Evolutionary conservation across 1,140 invertebrate species (phyloP), one percentile per base, ranked within the genome.

Genomic region (Mizuhopecten yessoensis): DNA sequence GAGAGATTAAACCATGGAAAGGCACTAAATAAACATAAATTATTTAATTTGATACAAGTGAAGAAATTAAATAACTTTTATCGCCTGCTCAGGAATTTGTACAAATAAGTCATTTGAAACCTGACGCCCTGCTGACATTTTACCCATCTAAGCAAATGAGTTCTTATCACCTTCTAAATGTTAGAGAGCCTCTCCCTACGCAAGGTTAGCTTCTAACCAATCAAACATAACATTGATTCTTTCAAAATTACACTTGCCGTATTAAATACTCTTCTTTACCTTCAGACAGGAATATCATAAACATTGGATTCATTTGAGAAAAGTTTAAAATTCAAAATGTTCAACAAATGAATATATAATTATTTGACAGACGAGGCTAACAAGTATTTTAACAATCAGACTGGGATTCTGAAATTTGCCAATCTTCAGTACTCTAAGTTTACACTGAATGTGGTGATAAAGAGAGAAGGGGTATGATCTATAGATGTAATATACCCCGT

Each of bases 101-200:
- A 75, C 57, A 75, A 75, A 75, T 75, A 75, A 75, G 57, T 75
- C 57, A 75, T 23, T 75, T 7, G 57, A 75, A 75, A 75, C 17
- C 57, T 29, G 11, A 75, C 57, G n/a, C 57, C 57, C 23, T 29
- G n/a, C 57, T 75, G 57, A 75, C 57, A 75, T 75, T 75, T 75
- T 75, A 75, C 57, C 57, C 57, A 75, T 75, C 57, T 75, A 75
- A 75, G 57, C 57, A 75, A 75, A 75, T 75, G 57, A 75, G 57
- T 75, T 29, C 57, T 75, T 75, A 75, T 75, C 57, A 75, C 57
- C 57, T 75, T 75, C 57, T 29, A 75, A 75, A 75, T 75, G 57
- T 75, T n/a, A 75, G 0, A 75, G 23, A 75, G 5, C 23, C 57
- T 75, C 11, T 11, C 3, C n/a, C 5, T 11, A 75, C 3, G 5